phyloP scores from a whole-genome alignment of 2,113 vertebrate species.

The Pseudorhombus dupliciocellatus region DNA sequence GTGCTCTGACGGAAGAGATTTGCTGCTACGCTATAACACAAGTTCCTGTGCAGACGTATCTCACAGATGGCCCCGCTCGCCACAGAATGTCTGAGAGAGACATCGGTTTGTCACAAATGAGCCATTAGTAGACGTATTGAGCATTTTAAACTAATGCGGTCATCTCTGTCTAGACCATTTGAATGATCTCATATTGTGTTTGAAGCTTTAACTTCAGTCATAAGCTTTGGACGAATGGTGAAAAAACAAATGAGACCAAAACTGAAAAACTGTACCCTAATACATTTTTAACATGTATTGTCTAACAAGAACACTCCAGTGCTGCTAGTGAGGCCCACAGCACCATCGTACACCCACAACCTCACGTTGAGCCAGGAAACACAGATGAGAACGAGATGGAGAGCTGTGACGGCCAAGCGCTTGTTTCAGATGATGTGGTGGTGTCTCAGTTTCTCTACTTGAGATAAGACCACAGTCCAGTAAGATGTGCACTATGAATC shows the following conservation, averaged over 20 bases:
- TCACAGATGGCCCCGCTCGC: not conserved
- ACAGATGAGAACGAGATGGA: not conserved
- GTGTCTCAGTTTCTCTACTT: too few relatives aligned
- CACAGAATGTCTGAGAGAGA: not conserved
- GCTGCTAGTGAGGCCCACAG: not conserved
- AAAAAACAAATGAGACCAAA: not conserved
- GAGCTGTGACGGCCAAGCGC: not conserved
- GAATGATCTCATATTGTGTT: too few relatives aligned
- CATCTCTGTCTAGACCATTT: not conserved
- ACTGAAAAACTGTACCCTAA: not conserved
- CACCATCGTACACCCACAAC: constrained; percentile 18
- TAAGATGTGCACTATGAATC: too few relatives aligned
- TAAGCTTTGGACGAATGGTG: not conserved
- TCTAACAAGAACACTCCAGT: not conserved
- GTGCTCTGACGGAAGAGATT: not conserved
- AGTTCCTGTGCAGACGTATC: not conserved
- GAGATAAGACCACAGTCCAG: too few relatives aligned
- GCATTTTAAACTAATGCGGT: not conserved
- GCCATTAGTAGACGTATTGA: not conserved
- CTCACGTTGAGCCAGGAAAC: constrained; percentile 12
- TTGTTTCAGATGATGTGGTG: not conserved
- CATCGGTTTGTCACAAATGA: not conserved
- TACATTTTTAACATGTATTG: not conserved
- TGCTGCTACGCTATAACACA: not conserved
- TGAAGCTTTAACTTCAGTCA: not conserved